A percentile compares a stretch with the other conserved stretches of the same genome.
Conservation (phyloP, 2,888 invertebrate species). For the Ichneumoninae sp. region DNA sequence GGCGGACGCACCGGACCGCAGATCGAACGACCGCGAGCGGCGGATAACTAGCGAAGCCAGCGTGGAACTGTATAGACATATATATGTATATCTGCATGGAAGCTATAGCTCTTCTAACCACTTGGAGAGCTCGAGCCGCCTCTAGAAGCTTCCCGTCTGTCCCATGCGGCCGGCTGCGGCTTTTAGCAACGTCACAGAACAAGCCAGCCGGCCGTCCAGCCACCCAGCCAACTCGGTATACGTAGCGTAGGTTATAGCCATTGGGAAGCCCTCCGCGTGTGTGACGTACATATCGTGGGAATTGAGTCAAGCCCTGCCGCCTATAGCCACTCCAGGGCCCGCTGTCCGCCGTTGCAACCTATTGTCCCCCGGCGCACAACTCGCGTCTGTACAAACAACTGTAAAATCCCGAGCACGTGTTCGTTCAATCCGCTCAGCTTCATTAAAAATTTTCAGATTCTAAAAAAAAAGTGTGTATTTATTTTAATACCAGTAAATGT, state of each 20-base stretch:
- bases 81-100: neutral
- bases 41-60: constrained; percentile 22
- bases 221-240: neutral
- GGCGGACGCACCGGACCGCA: constrained; percentile 32
- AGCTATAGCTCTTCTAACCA: constrained; percentile 22
- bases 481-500: too few species aligned
- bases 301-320: constrained; percentile 71
- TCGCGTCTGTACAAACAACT: neutral
- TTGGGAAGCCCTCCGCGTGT: constrained; percentile 48
- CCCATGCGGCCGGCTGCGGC: constrained; percentile 57
- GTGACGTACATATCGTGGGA: constrained; percentile 76
- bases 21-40: constrained; percentile 56
- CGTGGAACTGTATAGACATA: constrained; percentile 22
- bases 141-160: constrained; percentile 56
- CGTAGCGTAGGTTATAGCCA: constrained; percentile 22
- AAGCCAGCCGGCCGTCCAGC: constrained; percentile 21
- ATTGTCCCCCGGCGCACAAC: constrained; percentile 62
- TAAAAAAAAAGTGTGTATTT: too few species aligned
- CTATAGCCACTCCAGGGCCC: neutral
- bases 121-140: constrained; percentile 32
- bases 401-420: constrained; percentile 71
- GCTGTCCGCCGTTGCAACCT: constrained; percentile 26
- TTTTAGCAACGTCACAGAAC: constrained; percentile 64
- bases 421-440: constrained; percentile 22
- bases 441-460: neutral